These are phyloP conservation scores for Ageneiosus marmoratus DNA, from an alignment of 2,113 vertebrate genomes.

Conservation along the genomic window DNA sequence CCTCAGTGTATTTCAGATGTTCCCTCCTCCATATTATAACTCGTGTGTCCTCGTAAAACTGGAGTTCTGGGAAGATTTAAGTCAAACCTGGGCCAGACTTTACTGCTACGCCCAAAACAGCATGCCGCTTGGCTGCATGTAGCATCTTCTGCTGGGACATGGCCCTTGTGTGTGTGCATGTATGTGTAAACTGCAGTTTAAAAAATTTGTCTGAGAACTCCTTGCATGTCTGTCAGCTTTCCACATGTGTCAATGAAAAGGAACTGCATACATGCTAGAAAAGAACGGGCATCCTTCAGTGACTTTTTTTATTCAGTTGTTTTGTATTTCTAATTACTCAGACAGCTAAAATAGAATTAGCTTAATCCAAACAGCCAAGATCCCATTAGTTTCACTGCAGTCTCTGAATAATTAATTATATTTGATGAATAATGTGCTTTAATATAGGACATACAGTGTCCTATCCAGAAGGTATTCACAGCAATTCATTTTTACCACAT, in stretches of 20 bases:
- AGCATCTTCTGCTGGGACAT: background rate
- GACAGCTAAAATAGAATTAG: background rate
- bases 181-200: background rate
- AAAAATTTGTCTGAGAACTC: background rate
- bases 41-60: constrained; percentile 13
- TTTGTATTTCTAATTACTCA: background rate
- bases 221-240: background rate
- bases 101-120: constrained; percentile 7
- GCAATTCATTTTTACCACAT: too few relatives aligned
- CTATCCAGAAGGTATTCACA: too few relatives aligned
- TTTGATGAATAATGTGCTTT: background rate
- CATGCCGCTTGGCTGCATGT: constrained; percentile 16
- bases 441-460: background rate
- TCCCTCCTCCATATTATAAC: background rate
- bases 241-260: background rate
- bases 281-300: background rate
- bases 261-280: background rate
- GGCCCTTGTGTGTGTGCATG: background rate
- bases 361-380: background rate
- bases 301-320: background rate
- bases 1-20: background rate
- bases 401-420: background rate
- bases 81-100: constrained; percentile 11
- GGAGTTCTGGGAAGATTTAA: constrained; percentile 20
- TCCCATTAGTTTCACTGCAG: background rate